Conservation (phyloP, 2,888 invertebrate species). For the Dascillus cervinus region DNA sequence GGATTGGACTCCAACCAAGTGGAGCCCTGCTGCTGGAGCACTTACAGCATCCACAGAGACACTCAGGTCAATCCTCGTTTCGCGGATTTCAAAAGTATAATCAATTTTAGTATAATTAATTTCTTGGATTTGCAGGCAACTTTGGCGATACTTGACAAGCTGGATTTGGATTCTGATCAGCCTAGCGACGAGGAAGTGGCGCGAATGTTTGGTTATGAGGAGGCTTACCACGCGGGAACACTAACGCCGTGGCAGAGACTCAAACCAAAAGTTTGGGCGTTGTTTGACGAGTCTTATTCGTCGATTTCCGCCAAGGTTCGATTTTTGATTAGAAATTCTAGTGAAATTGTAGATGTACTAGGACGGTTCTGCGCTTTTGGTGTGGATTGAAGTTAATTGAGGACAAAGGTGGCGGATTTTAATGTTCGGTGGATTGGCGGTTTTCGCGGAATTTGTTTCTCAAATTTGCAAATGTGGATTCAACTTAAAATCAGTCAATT, state of each 20-base stretch:
- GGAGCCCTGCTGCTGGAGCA: slow-evolving; percentile 98
- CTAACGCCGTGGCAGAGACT: slow-evolving; percentile 82
- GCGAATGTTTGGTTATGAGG: slow-evolving; percentile 84
- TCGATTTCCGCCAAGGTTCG: slow-evolving; percentile 82
- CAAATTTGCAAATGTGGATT: no score
- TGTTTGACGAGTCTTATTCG: slow-evolving; percentile 95
- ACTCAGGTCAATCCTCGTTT: slow-evolving; percentile 53
- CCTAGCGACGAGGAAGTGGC: slow-evolving; percentile 91
- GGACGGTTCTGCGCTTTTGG: no score
- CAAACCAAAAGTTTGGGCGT: slow-evolving; percentile 88
- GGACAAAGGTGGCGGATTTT: no score
- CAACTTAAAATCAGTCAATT: no score
- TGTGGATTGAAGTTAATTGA: no score
- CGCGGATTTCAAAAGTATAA: not conserved
- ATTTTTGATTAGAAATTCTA: no score
- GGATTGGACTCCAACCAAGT: slow-evolving; percentile 96
- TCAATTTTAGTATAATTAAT: not conserved
- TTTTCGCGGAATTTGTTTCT: no score
- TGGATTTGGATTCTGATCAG: slow-evolving; percentile 90
- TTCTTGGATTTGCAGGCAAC: slow-evolving; percentile 63
- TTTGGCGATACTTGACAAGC: slow-evolving; percentile 87
- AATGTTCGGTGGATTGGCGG: no score
- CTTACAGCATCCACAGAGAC: slow-evolving; percentile 81
- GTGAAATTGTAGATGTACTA: no score
- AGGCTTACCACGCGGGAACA: slow-evolving; percentile 71